Evolutionary conservation across 2,888 invertebrate genomes (phyloP).

Genomic region (Thera obeliscata): DNA sequence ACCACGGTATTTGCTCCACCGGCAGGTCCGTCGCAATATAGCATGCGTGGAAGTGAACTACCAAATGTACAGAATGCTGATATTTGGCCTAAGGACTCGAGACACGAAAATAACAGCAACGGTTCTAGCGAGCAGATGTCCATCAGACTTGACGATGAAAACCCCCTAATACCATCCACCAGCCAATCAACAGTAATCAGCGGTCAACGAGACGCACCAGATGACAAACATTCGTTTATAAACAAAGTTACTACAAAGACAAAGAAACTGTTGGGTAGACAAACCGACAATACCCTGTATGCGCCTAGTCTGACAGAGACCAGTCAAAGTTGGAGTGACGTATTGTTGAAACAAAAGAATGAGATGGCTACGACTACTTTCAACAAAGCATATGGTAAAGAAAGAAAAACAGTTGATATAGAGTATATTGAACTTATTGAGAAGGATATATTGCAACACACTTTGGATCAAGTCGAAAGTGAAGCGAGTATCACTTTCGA

Average conservation of each 20-base stretch:
- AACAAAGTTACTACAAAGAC: slow-evolving; percentile 14
- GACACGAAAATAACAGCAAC: slow-evolving; percentile 9
- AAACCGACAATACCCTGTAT: not conserved
- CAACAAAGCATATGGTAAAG: slow-evolving; percentile 41
- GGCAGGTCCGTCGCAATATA: slow-evolving; percentile 14
- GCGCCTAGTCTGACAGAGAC: slow-evolving; percentile 2
- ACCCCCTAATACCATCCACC: not conserved
- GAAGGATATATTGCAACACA: slow-evolving; percentile 4
- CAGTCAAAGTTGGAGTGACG: slow-evolving; percentile 37
- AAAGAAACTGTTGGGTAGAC: slow-evolving; percentile 9
- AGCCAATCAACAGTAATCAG: slow-evolving; percentile 13
- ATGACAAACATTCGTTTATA: slow-evolving; percentile 4
- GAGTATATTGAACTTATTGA: slow-evolving; percentile 21
- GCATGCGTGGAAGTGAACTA: not conserved
- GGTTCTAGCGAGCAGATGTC: slow-evolving; percentile 11
- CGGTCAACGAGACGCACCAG: not conserved
- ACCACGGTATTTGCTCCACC: slow-evolving; percentile 27
- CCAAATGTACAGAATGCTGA: not conserved
- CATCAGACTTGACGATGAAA: slow-evolving; percentile 2
- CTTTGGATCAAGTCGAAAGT: slow-evolving; percentile 2
- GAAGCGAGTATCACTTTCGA: not conserved
- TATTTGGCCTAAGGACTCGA: slow-evolving; percentile 23
- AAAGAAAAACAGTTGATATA: slow-evolving; percentile 28
- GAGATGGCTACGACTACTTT: slow-evolving; percentile 45
- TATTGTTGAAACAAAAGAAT: slow-evolving; percentile 44